phyloP scores from a whole-genome alignment of 2,888 invertebrate genomes.

The Lathronympha strigana region DNA sequence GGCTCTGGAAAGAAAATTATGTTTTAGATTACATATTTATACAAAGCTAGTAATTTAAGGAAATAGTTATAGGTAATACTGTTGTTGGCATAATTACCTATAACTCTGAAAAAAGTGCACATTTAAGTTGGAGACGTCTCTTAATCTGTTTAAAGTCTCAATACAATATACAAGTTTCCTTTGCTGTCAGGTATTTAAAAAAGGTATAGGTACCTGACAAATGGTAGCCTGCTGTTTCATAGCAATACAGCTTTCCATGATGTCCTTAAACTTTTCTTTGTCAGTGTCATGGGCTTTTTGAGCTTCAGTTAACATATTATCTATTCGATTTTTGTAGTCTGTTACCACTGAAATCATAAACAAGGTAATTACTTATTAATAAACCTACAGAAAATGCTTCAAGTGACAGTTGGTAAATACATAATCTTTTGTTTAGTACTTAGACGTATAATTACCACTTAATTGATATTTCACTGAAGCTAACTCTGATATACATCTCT shows the following conservation, averaged over 20 bases:
- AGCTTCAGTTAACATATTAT: constrained; percentile 67
- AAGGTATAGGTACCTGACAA: constrained; percentile 62
- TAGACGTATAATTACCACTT: constrained; percentile 55
- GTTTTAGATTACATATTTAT: not conserved
- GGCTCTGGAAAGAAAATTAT: constrained; percentile 60
- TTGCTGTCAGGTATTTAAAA: not conserved
- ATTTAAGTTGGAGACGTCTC: no score
- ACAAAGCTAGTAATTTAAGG: not conserved
- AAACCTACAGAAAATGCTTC: no score
- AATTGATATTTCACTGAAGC: constrained; percentile 70
- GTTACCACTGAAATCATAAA: constrained; percentile 65
- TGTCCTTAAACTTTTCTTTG: constrained; percentile 66
- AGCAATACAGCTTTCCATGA: constrained; percentile 71
- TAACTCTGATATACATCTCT: constrained; percentile 67
- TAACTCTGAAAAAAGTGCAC: no score
- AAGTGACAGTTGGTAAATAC: not conserved
- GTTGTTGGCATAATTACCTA: no score
- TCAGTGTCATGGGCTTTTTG: constrained; percentile 64
- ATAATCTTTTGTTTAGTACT: not conserved
- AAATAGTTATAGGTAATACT: no score
- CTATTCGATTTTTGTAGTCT: constrained; percentile 71
- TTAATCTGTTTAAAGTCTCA: no score
- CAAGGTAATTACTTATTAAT: not conserved
- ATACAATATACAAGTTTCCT: not conserved
- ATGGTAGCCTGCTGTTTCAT: constrained; percentile 71